These are phyloP conservation scores for Dicrostonyx torquatus DNA, from an alignment of 2,797 vertebrate species.

Conservation along the genomic window DNA sequence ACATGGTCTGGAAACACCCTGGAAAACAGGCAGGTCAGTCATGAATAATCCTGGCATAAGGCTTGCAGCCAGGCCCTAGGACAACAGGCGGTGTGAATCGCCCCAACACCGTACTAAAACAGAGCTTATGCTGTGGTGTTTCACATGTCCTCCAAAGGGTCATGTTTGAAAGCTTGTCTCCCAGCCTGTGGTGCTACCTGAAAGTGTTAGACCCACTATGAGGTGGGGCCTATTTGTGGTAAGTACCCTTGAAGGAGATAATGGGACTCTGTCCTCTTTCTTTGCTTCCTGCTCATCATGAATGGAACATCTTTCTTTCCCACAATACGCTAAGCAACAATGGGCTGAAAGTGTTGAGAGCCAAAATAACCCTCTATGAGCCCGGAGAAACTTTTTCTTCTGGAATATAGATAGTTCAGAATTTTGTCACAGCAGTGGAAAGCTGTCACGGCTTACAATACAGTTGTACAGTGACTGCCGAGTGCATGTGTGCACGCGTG, in stretches of 20 bases:
- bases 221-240: background rate
- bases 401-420: background rate
- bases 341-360: background rate
- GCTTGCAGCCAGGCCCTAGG: background rate
- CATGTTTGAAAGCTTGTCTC: background rate
- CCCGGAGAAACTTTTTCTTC: background rate
- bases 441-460: background rate
- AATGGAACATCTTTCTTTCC: background rate
- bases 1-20: background rate
- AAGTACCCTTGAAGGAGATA: background rate
- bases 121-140: background rate
- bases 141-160: background rate
- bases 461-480: background rate
- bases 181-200: background rate
- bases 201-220: background rate
- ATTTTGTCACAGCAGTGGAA: background rate
- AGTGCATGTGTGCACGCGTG: background rate
- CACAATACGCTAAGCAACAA: background rate
- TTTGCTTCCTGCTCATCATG: background rate
- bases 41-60: background rate
- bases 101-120: background rate
- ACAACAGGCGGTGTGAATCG: background rate
- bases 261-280: background rate
- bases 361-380: background rate
- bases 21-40: accelerated